Evolutionary conservation across 2,888 invertebrate species (phyloP), one percentile per base, ranked within the genome.

Genomic region (Polydrusus cervinus): DNA sequence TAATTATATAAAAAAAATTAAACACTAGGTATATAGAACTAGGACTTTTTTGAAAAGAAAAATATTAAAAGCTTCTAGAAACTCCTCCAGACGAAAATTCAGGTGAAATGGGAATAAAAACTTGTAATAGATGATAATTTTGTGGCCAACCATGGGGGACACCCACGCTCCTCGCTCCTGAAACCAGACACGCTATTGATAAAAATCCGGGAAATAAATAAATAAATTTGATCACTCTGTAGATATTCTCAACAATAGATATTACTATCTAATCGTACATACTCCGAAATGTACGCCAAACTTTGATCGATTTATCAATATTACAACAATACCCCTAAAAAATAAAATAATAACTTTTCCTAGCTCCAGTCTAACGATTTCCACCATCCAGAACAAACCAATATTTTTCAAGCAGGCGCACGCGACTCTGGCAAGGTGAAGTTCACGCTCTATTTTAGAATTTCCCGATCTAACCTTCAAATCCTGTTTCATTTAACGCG

Each of bases 381-480:
- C 14, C 55, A 55, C 55, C 55, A 14, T 34, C 55, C 55, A 55
- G 55, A 14, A 14, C 14, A 8, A 55, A 45, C 64, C 64, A 16
- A 47, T 30, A 45, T 30, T 64, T 47, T 64, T 30, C 45, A 45
- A 10, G 30, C 64, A 45, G 3, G 30, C 47, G 47, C 25, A 45
- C 45, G 40, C 25, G 34, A 34, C n/a, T 55, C 34, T 34, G 30
- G 55, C 34, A 30, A 55, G 53, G 20, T 53, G 20, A 43, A 43
- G 40, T 30, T 64, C 47, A 47, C n/a, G 16, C 25, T 64, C 40
- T 25, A 30, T n/a, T 45, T 47, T 25, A 61, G 40, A 18, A 45
- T 30, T 47, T 45, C 8, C 25, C 18, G n/a, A 43, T 64, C 43
- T 64, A 47, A 64, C 64, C 64, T 64, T 64, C n/a, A 55, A 30